Base-by-base conservation (phyloP, 2,113 vertebrate species). In the Alouatta palliata region DNA sequence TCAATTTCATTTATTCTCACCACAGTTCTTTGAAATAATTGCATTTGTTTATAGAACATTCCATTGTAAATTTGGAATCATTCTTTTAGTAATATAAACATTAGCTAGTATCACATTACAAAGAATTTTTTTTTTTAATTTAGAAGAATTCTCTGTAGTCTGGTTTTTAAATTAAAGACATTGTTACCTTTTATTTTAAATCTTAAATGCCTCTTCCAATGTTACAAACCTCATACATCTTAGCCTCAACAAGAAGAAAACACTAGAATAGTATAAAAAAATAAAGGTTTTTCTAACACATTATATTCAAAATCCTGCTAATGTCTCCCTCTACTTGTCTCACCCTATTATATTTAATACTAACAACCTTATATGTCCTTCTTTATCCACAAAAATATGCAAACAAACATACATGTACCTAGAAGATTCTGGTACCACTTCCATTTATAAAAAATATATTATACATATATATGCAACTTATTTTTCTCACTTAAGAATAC, bases 31-130 rank as follows among this genome's bases (percentile, higher is more conserved):
- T 94, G 76, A 97, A 95, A 54, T n/a, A 17, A 70, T 3, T 91
- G 64, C 25, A 20, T 77, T 95, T 95, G 52, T 93, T 96, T 97
- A 77, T 2, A 45, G 19, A n/a, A 76, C 61, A 88, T 52, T 94
- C 68, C 79, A 54, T 6, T 56, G 73, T 17, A 49, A 13, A 43
- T 52, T 70, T 71, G 13, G 49, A 91, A 9, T 45, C 73, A 76
- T 37, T 37, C 16, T 77, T 76, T 70, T 35, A 75, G 45, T n/a
- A 93, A 73, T 37, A 91, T 6, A 88, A 95, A 92, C 45, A 14
- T 82, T 52, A 79, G 14, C 25, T 70, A 5, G 8, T 64, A 61
- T 94, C n/a, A 43, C 6, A 80, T 70, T 71, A 52, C 56, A 70
- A 77, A 25, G 30, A 75, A 58, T 45, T 30, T 35, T 87, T 79